These are phyloP conservation scores for Ctenochaetus hawaiiensis DNA, from an alignment of 2,797 vertebrate genomes.

Conservation along the genomic window DNA sequence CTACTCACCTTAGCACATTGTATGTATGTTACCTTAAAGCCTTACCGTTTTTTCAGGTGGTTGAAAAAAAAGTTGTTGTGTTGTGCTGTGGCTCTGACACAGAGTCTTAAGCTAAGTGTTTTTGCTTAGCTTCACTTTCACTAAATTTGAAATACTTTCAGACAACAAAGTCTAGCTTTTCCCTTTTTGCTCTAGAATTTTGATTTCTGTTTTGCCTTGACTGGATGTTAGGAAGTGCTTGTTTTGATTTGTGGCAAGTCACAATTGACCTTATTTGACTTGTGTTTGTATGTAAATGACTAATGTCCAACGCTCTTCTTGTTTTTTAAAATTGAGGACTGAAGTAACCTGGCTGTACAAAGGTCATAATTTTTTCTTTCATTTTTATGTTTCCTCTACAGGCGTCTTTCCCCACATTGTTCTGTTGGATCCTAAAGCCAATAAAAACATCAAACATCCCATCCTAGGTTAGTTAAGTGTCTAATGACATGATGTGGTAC, in stretches of 20 bases:
- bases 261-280: background rate
- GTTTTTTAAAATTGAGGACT: background rate
- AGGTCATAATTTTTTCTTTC: background rate
- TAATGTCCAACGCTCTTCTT: background rate
- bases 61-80: too few relatives aligned
- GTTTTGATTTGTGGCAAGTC: too few relatives aligned
- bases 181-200: too few relatives aligned
- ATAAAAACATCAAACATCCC: rapidly evolving
- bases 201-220: too few relatives aligned
- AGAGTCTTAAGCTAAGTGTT: too few relatives aligned
- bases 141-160: too few relatives aligned
- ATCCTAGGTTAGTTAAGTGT: conserved; percentile 52
- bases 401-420: conserved; percentile 16
- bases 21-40: too few relatives aligned
- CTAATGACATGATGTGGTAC: background rate
- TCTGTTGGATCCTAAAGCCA: rapidly evolving
- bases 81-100: too few relatives aligned
- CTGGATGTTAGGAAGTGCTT: too few relatives aligned
- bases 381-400: conserved; percentile 28
- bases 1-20: background rate
- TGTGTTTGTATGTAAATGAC: background rate
- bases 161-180: too few relatives aligned
- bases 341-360: background rate
- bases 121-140: too few relatives aligned
- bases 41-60: too few relatives aligned